phyloP scores from a whole-genome alignment of 2,888 invertebrate species.

The Thecophora atra region DNA sequence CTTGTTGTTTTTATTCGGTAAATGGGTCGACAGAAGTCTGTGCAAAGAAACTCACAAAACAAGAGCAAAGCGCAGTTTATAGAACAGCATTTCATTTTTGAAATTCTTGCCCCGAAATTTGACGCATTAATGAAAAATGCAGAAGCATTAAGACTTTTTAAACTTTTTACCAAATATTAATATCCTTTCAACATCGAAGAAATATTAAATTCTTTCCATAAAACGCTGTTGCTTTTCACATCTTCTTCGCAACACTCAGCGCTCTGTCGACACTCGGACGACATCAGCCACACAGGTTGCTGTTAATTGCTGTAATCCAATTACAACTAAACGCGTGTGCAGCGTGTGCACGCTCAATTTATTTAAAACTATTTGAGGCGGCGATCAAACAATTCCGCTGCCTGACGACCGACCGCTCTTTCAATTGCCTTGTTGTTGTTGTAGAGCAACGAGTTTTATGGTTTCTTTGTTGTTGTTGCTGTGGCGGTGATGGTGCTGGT shows the following conservation, averaged over 20 bases:
- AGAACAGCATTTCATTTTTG: too few species aligned
- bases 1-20: too few species aligned
- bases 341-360: constrained; percentile 48
- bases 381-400: constrained; percentile 47
- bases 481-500: neutral
- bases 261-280: constrained; percentile 6
- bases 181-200: too few species aligned
- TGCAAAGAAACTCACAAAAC: too few species aligned
- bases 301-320: constrained; percentile 31
- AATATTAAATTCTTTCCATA: too few species aligned
- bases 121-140: too few species aligned
- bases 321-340: constrained; percentile 23
- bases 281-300: neutral
- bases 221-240: too few species aligned
- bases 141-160: too few species aligned
- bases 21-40: too few species aligned
- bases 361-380: constrained; percentile 50
- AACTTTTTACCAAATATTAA: too few species aligned
- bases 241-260: neutral
- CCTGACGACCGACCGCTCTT: constrained; percentile 7
- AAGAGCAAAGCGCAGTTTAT: too few species aligned
- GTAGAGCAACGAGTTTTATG: neutral
- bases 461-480: neutral
- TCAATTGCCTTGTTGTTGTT: neutral
- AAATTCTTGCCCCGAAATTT: too few species aligned